Evolutionary conservation across 2,797 vertebrate species (phyloP).

Genomic region (Syngnathus rostellatus): DNA sequence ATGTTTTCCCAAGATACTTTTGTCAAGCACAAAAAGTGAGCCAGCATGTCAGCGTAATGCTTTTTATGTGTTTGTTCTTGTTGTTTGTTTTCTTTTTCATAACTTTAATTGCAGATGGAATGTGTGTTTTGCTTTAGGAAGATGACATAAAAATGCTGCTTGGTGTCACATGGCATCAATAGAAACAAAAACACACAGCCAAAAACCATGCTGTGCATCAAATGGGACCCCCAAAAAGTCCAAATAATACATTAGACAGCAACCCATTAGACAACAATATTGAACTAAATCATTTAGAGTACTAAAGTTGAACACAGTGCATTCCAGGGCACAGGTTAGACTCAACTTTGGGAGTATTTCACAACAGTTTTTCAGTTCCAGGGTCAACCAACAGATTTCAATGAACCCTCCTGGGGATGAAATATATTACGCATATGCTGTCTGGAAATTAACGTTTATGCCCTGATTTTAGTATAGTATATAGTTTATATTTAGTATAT

Average conservation of each 20-base stretch:
- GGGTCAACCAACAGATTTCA: too few relatives aligned
- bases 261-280: not conserved
- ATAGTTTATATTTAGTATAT: too few relatives aligned
- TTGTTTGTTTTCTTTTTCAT: not conserved
- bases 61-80: not conserved
- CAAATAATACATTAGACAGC: not conserved
- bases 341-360: not conserved
- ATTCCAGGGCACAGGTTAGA: not conserved
- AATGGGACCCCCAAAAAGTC: not conserved
- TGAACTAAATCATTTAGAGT: not conserved
- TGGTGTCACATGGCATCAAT: not conserved
- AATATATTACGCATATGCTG: too few relatives aligned
- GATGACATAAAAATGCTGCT: not conserved
- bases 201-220: not conserved
- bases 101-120: not conserved
- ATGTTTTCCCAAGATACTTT: not conserved
- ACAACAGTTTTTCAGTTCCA: not conserved
- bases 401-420: too few relatives aligned
- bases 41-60: not conserved
- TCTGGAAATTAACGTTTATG: too few relatives aligned
- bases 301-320: not conserved
- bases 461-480: too few relatives aligned
- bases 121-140: not conserved
- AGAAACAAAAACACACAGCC: not conserved
- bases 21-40: conserved; percentile 1